These are phyloP conservation scores for Cheilosia grossa DNA, from an alignment of 2,888 invertebrate species.

Conservation along the genomic window DNA sequence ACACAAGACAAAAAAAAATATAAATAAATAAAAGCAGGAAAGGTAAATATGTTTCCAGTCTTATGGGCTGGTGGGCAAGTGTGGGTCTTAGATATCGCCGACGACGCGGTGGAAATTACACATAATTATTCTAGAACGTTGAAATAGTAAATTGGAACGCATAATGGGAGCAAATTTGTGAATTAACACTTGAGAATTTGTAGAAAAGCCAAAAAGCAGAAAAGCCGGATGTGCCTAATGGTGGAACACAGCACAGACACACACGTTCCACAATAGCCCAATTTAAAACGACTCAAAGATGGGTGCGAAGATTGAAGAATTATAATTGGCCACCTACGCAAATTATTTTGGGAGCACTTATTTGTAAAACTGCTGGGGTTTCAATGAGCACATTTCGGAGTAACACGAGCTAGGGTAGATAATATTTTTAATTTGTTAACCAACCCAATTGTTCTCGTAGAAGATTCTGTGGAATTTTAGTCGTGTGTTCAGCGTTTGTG, in stretches of 20 bases:
- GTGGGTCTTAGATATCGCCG: constrained; percentile 12
- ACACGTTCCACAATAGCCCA: background rate
- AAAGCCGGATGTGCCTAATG: constrained; percentile 39
- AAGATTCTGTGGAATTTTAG: too few relatives aligned
- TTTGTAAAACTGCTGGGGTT: too few relatives aligned
- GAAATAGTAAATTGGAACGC: constrained; percentile 57
- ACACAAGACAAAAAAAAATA: background rate
- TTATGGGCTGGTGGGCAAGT: constrained; percentile 39
- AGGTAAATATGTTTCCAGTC: constrained; percentile 46
- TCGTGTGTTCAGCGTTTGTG: too few relatives aligned
- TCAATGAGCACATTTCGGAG: too few relatives aligned
- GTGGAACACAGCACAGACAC: background rate
- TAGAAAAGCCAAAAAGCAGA: background rate
- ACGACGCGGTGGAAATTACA: constrained; percentile 21
- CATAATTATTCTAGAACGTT: constrained; percentile 36
- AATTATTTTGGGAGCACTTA: background rate
- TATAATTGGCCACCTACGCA: constrained; percentile 11
- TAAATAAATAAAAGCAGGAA: constrained; percentile 7
- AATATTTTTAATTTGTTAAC: too few relatives aligned
- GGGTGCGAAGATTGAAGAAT: background rate
- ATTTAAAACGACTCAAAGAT: background rate
- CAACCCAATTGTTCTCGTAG: too few relatives aligned
- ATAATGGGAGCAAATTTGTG: constrained; percentile 54
- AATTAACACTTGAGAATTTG: constrained; percentile 32
- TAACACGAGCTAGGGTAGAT: too few relatives aligned